Base-by-base conservation (phyloP, 2,888 invertebrate species). In the Nipponacmea schrenckii region DNA sequence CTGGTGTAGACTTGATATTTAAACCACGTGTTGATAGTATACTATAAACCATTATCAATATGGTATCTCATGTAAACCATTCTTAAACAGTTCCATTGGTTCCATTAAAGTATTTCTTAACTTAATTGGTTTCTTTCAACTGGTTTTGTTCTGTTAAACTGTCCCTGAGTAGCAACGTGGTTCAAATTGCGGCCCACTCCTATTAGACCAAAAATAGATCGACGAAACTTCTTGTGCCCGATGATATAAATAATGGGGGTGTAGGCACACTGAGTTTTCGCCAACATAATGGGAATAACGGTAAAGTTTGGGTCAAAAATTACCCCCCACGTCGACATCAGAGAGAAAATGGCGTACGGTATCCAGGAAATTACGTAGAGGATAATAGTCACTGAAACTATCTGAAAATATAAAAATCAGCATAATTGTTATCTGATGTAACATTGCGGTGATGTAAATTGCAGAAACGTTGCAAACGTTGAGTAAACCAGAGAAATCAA, bases 221-320 rank as follows among this genome's bases (percentile, higher is more conserved):
- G 12, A 26, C 74, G 69, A 45, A 65, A 72, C 24, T 68, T 44
- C n/a, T 46, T 64, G 56, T 68, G 68, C 20, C 72, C 67, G 64
- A 73, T 27, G 68, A 74, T 67, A 69, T 72, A 67, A 68, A 77
- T 56, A 39, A 71, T 45, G 67, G 79, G 68, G 48, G 69, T 65
- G 74, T 69, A 63, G 71, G 77, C 67, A 69, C 74, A 24, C 65
- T 69, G 67, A 50, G 73, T 67, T 74, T 79, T 68, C 74, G 77
- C 65, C 72, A 80, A 62, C 74, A 74, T 68, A 69, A 75, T 67
- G 70, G 78, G 73, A 69, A 74, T 27, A 67, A 68, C 66, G 45
- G 73, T 24, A 64, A 68, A 8, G 64, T 26, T 20, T 3, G 50
- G 20, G 46, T 27, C 5, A 67, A 74, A 50, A 39, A 39, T 14